Conservation (phyloP, 1,140 invertebrate genomes). For the Nasonia longicornis region DNA sequence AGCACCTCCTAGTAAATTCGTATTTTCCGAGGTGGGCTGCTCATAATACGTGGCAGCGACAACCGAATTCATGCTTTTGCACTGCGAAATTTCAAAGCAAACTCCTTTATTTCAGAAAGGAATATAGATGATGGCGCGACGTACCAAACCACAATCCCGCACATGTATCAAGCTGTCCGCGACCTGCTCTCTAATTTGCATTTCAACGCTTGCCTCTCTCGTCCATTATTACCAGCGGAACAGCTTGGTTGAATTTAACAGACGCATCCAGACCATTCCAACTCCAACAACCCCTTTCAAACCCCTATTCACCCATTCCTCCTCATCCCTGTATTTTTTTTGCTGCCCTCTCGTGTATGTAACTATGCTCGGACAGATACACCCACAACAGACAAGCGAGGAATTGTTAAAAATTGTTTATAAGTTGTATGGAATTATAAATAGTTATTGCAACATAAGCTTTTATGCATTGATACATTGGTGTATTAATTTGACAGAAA, state of each 20-base stretch:
- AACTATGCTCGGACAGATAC: no score
- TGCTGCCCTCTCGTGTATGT: no score
- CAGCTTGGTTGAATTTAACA: constrained; percentile 59
- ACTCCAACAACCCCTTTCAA: constrained; percentile 12
- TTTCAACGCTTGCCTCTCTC: constrained; percentile 68
- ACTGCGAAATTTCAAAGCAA: constrained; percentile 62
- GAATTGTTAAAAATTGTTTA: no score
- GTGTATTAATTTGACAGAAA: no score
- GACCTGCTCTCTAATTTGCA: constrained; percentile 68
- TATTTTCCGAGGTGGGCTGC: neutral
- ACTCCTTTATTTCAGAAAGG: constrained; percentile 61
- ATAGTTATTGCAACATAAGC: no score
- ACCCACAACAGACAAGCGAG: no score
- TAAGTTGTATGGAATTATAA: no score
- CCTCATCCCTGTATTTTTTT: neutral
- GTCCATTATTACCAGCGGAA: constrained; percentile 64
- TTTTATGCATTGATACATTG: no score
- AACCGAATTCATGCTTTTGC: constrained; percentile 50
- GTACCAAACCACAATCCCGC: constrained; percentile 67
- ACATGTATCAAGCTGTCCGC: constrained; percentile 68
- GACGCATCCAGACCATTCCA: constrained; percentile 54
- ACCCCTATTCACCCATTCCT: neutral
- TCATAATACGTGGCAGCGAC: neutral
- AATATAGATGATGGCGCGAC: constrained; percentile 63
- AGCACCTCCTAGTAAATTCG: neutral